Conservation (phyloP, 2,113 vertebrate species). For the Thamnophis sirtalis region DNA sequence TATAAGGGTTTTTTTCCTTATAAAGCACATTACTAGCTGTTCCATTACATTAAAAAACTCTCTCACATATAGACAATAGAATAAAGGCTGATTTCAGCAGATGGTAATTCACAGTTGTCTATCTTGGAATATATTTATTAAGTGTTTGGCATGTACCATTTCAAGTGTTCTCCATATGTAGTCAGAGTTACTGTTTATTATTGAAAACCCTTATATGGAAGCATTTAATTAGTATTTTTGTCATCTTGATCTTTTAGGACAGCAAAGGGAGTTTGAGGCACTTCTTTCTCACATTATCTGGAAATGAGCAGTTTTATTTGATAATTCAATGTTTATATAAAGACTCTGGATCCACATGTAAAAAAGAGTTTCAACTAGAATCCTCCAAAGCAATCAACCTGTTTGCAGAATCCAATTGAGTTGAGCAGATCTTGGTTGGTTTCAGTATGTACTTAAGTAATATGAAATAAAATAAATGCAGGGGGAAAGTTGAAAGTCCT, state of each 20-base stretch:
- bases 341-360: neutral
- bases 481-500: neutral
- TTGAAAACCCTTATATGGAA: conserved; percentile 1
- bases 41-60: neutral
- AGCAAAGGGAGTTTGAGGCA: neutral
- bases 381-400: neutral
- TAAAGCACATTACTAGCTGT: neutral
- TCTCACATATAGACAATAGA: neutral
- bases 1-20: neutral
- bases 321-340: neutral
- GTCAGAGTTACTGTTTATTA: neutral
- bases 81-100: neutral
- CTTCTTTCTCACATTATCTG: neutral
- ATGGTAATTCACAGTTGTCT: neutral
- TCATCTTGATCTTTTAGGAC: neutral
- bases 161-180: neutral
- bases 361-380: neutral
- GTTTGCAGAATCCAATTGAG: neutral
- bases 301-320: neutral
- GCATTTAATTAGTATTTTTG: neutral
- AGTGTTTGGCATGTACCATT: neutral
- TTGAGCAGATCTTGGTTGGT: neutral
- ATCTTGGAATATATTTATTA: neutral
- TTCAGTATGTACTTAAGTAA: neutral
- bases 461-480: neutral